Conservation (phyloP, 2,113 vertebrate genomes). For the Paracanthobrama guichenoti region DNA sequence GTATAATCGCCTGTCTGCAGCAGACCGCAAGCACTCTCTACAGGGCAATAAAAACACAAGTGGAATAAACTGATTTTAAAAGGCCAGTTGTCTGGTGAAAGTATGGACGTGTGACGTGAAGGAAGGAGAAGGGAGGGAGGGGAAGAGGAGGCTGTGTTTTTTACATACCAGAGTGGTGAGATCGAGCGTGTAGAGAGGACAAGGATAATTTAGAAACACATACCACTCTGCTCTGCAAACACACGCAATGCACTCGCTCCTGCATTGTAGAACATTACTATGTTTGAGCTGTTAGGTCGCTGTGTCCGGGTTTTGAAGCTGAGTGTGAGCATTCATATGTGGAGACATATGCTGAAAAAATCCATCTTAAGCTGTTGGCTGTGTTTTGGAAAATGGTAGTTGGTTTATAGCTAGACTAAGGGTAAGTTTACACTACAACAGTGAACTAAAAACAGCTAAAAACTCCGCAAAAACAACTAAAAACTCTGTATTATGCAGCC, state of each 20-base stretch:
- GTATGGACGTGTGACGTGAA: conserved; percentile 42
- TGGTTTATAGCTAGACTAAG: background rate
- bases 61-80: conserved; percentile 51
- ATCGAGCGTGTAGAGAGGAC: conserved; percentile 46
- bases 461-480: too few relatives aligned
- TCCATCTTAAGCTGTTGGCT: background rate
- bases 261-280: background rate
- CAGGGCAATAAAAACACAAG: conserved; percentile 46
- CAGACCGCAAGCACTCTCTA: conserved; percentile 24
- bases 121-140: conserved; percentile 25
- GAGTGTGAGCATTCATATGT: background rate
- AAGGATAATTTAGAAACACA: conserved; percentile 50
- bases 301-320: background rate
- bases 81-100: conserved; percentile 54
- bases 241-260: conserved; percentile 9
- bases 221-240: conserved; percentile 27
- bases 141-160: conserved; percentile 42
- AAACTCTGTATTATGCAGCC: too few relatives aligned
- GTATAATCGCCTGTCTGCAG: conserved; percentile 32
- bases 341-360: background rate
- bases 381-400: background rate
- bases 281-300: background rate
- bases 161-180: conserved; percentile 59
- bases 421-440: too few relatives aligned
- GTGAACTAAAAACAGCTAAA: too few relatives aligned